A percentile compares a stretch with the other conserved stretches of the same genome.
phyloP scores from a whole-genome alignment of 2,113 vertebrate species.

The Cariama cristata region DNA sequence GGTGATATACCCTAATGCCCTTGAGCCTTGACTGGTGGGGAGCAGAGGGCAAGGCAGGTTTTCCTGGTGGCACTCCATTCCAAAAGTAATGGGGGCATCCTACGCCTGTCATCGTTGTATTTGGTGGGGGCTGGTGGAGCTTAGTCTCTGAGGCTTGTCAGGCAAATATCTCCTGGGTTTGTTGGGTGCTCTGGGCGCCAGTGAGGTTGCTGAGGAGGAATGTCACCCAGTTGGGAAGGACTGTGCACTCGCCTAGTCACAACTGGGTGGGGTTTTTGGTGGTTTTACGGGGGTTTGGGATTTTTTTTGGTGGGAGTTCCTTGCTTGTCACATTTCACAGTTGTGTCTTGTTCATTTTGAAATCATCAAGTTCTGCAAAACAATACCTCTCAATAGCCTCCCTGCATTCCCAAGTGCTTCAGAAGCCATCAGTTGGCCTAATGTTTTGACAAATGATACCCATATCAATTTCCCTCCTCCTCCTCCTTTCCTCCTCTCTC shows the following conservation, averaged over 20 bases:
- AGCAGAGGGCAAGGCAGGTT: neutral
- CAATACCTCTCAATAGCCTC: neutral
- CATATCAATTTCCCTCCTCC: neutral
- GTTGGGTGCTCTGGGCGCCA: neutral
- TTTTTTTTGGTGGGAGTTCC: neutral
- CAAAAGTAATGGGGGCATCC: neutral
- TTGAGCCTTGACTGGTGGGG: neutral
- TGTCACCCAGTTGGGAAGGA: neutral
- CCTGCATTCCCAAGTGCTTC: neutral
- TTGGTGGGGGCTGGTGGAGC: neutral
- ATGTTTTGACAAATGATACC: neutral
- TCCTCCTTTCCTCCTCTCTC: neutral
- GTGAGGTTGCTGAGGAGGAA: neutral
- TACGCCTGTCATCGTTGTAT: neutral
- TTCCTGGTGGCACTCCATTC: neutral
- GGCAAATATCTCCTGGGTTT: neutral
- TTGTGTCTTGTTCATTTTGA: neutral
- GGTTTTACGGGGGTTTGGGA: neutral
- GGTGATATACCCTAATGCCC: neutral
- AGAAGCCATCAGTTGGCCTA: neutral
- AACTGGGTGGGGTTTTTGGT: neutral
- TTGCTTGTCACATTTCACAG: neutral
- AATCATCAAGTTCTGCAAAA: neutral
- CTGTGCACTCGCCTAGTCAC: accelerated
- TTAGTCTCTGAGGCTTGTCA: neutral